phyloP scores from a whole-genome alignment of 2,797 vertebrate genomes.

The Cottoperca gobio region DNA sequence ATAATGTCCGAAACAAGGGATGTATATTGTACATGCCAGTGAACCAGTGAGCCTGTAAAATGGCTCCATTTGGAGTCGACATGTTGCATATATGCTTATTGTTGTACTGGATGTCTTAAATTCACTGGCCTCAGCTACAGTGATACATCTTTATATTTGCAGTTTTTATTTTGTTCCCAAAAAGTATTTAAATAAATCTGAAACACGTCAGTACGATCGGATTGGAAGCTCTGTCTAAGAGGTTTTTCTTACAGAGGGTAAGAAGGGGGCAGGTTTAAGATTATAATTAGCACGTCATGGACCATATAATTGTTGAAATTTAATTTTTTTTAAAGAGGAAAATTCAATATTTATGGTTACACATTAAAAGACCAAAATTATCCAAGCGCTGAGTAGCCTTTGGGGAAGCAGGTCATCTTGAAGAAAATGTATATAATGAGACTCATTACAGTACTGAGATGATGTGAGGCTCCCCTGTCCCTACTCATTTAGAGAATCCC shows the following conservation, averaged over 20 bases:
- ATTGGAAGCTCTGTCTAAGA: neutral
- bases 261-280: neutral
- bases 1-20: neutral
- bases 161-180: neutral
- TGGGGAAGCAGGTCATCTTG: constrained; percentile 29
- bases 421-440: constrained; percentile 40
- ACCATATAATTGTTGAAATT: neutral
- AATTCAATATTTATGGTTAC: constrained; percentile 22
- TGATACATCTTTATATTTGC: neutral
- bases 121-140: constrained; percentile 2
- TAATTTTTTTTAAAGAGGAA: neutral
- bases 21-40: constrained; percentile 13
- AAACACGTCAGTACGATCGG: neutral
- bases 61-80: constrained; percentile 6
- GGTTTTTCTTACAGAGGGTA: constrained; percentile 4
- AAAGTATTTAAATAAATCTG: neutral
- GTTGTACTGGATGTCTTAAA: constrained; percentile 8
- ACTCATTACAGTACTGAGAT: constrained; percentile 65
- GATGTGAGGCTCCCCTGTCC: constrained; percentile 68
- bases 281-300: neutral
- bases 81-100: constrained; percentile 22
- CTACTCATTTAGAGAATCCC: constrained; percentile 66
- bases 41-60: constrained; percentile 27
- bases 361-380: constrained; percentile 3
- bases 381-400: constrained; percentile 25